Percentiles rank a stretch among this genome's conserved stretches.
These are phyloP conservation scores for Orthosia gothica DNA, from an alignment of 2,888 invertebrate species.

Conservation along the genomic window DNA sequence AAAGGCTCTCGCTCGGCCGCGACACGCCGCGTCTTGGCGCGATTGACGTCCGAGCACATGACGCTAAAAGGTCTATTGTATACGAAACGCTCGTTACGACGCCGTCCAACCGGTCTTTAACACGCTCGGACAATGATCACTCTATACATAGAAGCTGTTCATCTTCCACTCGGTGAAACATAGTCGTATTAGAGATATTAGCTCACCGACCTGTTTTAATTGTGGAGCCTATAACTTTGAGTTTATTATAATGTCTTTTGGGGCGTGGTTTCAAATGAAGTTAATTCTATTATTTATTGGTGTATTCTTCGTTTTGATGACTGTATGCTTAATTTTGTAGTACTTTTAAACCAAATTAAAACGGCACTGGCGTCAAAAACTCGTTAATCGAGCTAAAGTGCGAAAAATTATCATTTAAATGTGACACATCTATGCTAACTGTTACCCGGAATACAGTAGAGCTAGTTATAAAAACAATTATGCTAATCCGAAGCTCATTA, in stretches of 20 bases:
- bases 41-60: constrained; percentile 90
- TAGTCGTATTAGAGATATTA: constrained; percentile 72
- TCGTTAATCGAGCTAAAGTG: background rate
- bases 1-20: constrained; percentile 82
- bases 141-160: constrained; percentile 87
- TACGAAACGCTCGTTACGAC: constrained; percentile 89
- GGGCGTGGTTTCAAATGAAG: constrained; percentile 51
- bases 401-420: constrained; percentile 14
- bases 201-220: constrained; percentile 71
- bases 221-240: constrained; percentile 60
- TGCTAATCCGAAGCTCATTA: constrained; percentile 85
- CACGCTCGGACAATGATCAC: constrained; percentile 90
- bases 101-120: constrained; percentile 89
- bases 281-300: constrained; percentile 49
- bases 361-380: background rate
- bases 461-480: constrained; percentile 80
- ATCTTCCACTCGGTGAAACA: constrained; percentile 76
- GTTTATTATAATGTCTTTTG: constrained; percentile 50
- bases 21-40: constrained; percentile 75
- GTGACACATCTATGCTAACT: constrained; percentile 6
- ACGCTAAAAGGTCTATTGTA: constrained; percentile 92
- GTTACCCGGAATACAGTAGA: constrained; percentile 35
- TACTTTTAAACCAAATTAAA: background rate
- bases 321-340: constrained; percentile 2
- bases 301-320: constrained; percentile 17